These are phyloP conservation scores for Leptoteleia sp. DNA, from an alignment of 1,140 invertebrate genomes.

Conservation along the genomic window DNA sequence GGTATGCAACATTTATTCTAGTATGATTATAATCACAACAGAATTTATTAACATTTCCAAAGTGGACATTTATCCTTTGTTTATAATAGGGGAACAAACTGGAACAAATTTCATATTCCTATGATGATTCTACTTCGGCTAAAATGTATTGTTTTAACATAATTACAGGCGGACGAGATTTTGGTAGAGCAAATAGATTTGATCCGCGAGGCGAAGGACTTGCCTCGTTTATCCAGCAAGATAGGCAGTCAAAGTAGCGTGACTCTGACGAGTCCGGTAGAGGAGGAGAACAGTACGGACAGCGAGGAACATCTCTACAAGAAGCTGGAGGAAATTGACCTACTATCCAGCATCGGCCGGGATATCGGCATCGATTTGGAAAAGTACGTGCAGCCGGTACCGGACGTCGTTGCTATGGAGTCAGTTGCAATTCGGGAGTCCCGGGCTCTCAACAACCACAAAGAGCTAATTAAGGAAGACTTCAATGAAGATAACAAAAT, in stretches of 20 bases:
- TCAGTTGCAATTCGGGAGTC: slow-evolving; percentile 31
- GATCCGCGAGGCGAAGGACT: slow-evolving; percentile 76
- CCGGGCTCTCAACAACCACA: slow-evolving; percentile 14
- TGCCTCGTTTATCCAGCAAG: slow-evolving; percentile 69
- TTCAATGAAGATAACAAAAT: slow-evolving; percentile 76
- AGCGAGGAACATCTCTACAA: slow-evolving; percentile 71
- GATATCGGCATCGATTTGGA: slow-evolving; percentile 78
- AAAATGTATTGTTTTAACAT: too few relatives aligned
- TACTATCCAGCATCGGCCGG: slow-evolving; percentile 77
- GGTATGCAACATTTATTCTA: too few relatives aligned
- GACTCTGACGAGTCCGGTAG: slow-evolving; percentile 43
- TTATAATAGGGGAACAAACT: too few relatives aligned
- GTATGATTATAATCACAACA: too few relatives aligned
- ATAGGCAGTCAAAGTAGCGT: slow-evolving; percentile 69
- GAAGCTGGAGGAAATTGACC: slow-evolving; percentile 79
- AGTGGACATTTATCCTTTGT: too few relatives aligned
- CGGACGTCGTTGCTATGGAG: slow-evolving; percentile 78
- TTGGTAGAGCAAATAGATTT: slow-evolving; percentile 75
- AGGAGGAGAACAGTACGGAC: slow-evolving; percentile 69
- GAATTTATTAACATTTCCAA: too few relatives aligned
- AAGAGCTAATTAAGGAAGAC: slow-evolving; percentile 57
- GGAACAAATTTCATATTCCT: too few relatives aligned
- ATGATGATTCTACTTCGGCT: too few relatives aligned
- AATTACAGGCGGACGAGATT: slow-evolving; percentile 71
- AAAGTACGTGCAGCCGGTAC: slow-evolving; percentile 77